Evolutionary conservation across 2,888 invertebrate genomes (phyloP), one percentile per base, ranked within the genome.

Genomic region (Formica aserva): DNA sequence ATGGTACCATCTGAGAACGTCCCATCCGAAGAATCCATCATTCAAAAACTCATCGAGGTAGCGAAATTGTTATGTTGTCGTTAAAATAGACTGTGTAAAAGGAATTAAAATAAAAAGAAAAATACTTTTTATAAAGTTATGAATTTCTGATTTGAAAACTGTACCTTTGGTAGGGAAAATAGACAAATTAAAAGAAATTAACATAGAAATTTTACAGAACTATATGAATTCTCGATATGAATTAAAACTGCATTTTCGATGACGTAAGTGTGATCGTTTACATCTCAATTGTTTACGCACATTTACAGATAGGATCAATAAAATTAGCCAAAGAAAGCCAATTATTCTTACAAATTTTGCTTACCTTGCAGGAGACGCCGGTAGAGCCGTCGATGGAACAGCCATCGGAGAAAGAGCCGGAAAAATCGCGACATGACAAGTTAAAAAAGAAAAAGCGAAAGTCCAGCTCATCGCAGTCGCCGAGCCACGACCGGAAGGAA

Each of bases 391-490:
- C 78, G 2, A 26, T 77, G 0, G 89, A 91, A 80, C 81, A 91
- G 76, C 76, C 4, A 80, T 72, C 26, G 3, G 91, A 91, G n/a
- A 82, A 48, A 6, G 91, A 90, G 2, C 38, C 65, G 22, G 89
- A 88, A 35, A 91, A 75, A 60, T 87, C 55, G 18, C 89, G 88
- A 0, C 92, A 92, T 66, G 91, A 92, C 77, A 94, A 91, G 67
- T 89, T 87, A 83, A 94, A 91, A 88, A 93, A 91, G 90, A 95
- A 92, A 88, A 94, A 93, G 82, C 92, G 92, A 5, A 92, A 92
- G 55, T 94, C 92, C 4, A 91, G 90, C 11, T 92, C 92, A 8
- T 91, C 93, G 41, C 93, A 93, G 32, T 92, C 92, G 4, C 85
- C 82, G 55, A 93, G 92, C 13, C 90, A 89, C 22, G 94, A 93